Conservation (phyloP, 2,113 vertebrate species). For the Nothocercus julius region DNA sequence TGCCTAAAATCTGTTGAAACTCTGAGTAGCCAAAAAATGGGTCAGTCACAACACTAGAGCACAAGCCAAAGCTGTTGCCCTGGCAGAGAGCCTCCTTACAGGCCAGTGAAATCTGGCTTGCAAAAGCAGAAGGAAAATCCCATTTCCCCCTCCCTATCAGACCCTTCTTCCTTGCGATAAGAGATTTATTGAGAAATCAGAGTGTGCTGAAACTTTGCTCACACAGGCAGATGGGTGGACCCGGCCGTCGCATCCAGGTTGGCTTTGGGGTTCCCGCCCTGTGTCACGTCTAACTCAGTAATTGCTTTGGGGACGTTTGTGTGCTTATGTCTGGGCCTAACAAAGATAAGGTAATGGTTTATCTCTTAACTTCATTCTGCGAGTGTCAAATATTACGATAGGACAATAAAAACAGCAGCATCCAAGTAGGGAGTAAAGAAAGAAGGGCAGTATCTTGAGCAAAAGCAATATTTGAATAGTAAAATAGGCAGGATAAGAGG, state of each 20-base stretch:
- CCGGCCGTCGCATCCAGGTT: not conserved
- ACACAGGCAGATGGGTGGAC: not conserved
- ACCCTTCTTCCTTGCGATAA: not conserved
- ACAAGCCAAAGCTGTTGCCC: not conserved
- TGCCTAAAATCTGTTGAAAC: not conserved
- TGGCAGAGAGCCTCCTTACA: accelerated
- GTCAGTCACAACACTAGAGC: accelerated
- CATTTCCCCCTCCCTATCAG: not conserved
- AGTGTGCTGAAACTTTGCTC: not conserved
- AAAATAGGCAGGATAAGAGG: conserved; percentile 21
- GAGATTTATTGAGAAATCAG: not conserved
- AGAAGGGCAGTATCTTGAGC: not conserved
- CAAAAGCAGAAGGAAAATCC: not conserved
- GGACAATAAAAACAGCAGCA: conserved; percentile 11
- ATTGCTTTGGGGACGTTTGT: conserved; percentile 46
- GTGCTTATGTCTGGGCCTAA: conserved; percentile 26
- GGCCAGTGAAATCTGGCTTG: not conserved
- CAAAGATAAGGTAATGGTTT: conserved; percentile 30
- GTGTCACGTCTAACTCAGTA: not conserved
- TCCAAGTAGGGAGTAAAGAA: conserved; percentile 49
- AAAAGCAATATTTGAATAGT: not conserved
- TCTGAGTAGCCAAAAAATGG: not conserved
- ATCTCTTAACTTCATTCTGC: not conserved
- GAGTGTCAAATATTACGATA: not conserved
- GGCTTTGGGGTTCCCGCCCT: not conserved